These are phyloP conservation scores for Aegithalos caudatus DNA, from an alignment of 2,113 vertebrate genomes.

Conservation along the genomic window DNA sequence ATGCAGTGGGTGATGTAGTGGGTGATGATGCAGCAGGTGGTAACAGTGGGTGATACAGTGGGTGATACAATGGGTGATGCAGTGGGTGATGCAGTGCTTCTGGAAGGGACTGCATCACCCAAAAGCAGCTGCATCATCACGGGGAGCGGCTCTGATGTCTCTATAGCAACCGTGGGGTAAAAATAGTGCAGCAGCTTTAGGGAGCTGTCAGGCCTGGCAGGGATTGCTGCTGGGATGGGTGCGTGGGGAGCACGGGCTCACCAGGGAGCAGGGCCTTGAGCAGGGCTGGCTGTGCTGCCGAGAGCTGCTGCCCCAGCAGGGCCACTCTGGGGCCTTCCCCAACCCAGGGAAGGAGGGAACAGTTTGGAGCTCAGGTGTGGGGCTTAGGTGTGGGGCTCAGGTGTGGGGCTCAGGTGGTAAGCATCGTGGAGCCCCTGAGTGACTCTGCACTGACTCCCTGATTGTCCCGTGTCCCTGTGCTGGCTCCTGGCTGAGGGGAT, in stretches of 20 bases:
- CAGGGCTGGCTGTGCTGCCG: fast-evolving
- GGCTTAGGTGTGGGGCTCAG: background rate
- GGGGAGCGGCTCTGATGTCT: background rate
- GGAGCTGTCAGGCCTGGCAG: background rate
- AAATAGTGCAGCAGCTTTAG: slow-evolving; percentile 54
- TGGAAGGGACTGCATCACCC: slow-evolving; percentile 7
- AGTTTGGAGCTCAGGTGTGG: background rate
- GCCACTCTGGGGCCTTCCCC: background rate
- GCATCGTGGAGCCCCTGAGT: background rate
- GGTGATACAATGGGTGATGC: background rate
- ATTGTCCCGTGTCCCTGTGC: background rate
- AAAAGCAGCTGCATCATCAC: slow-evolving; percentile 15
- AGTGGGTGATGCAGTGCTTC: background rate
- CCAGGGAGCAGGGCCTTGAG: too few species aligned
- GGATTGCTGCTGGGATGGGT: background rate
- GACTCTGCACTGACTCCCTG: background rate
- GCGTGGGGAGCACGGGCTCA: background rate
- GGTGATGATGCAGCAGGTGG: background rate
- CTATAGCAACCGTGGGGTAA: slow-evolving; percentile 66
- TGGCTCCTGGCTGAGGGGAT: background rate
- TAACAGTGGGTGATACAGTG: background rate
- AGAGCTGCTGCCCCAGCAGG: background rate
- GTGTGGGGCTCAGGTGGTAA: fast-evolving
- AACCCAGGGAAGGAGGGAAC: background rate
- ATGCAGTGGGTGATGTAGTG: background rate